Evolutionary conservation across 2,888 invertebrate genomes (phyloP).

Genomic region (Lithosia quadra): DNA sequence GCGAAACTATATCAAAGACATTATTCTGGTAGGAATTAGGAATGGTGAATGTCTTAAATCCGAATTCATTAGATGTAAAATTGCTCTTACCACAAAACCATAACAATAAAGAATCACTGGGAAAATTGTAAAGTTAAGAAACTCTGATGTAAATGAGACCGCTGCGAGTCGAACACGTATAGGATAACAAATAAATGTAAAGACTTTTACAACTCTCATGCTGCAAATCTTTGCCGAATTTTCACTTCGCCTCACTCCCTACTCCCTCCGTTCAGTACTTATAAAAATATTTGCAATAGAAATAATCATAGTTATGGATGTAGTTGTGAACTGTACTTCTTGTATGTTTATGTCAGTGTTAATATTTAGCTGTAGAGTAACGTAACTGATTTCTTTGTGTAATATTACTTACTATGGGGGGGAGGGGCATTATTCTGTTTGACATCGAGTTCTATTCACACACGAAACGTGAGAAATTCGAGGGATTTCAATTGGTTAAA

Average conservation of each 20-base stretch:
- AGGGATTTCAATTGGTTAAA: too few relatives aligned
- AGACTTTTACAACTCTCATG: constrained; percentile 60
- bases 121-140: constrained; percentile 60
- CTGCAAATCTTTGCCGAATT: constrained; percentile 55
- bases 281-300: neutral
- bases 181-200: constrained; percentile 65
- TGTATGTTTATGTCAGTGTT: neutral
- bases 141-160: constrained; percentile 57
- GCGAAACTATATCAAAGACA: neutral
- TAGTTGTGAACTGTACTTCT: neutral
- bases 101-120: constrained; percentile 53
- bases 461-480: too few relatives aligned
- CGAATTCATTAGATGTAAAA: constrained; percentile 31
- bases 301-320: neutral
- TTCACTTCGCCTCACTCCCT: constrained; percentile 26
- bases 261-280: neutral
- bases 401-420: too few relatives aligned
- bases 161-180: constrained; percentile 48
- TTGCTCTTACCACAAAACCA: constrained; percentile 43
- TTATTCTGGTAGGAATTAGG: neutral
- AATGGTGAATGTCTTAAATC: constrained; percentile 20
- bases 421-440: too few relatives aligned
- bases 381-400: neutral
- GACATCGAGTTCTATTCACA: too few relatives aligned
- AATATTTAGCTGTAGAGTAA: neutral